Base-by-base conservation (phyloP, 2,113 vertebrate genomes). In the Bucco capensis region DNA sequence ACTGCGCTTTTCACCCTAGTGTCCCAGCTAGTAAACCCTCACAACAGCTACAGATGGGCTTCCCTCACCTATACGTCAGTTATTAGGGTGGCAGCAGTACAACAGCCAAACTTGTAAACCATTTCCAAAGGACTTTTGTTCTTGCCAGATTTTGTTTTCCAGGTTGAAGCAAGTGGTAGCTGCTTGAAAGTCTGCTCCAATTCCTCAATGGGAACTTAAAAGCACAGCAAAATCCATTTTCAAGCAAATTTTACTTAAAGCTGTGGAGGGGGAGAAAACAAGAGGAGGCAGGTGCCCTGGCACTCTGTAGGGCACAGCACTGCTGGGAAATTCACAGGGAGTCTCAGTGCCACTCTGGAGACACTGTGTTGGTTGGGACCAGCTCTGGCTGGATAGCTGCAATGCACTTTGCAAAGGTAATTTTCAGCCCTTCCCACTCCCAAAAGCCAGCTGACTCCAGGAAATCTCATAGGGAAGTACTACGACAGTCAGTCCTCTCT, bases 261-360 rank as follows among this genome's bases (percentile, higher is more conserved):
- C 33, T 5, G 12, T 6, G 46, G 46, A 51, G 35, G 10, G 35
- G 24, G 10, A 54, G 42, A 17, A 21, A 19, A 22, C 5, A 37
- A n/a, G n/a, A n/a, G 50, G 82, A 64, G 50, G 10, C 1, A 0
- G 2, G 23, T 77, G 38, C 51, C 37, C 56, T 30, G 57, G 62
- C 7, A 27, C 54, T 25, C 53, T 1, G 2, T 0, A 27, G 75
- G 62, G 24, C 54, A 67, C 3, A 0, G 30, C 44, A 37, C 54
- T 71, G 78, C 87, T 19, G 47, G 46, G 62, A 38, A 30, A 38
- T 81, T 44, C 28, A 16, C 2, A 3, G 58, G 2, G 3, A 38
- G 47, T 5, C 72, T n/a, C 5, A 3, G 49, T 4, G 9, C 8
- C 0, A 0, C 1, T 11, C 81, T 53, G 66, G n/a, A 69, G 10